Evolutionary conservation across 2,113 vertebrate species (phyloP).

Genomic region (Axis porcinus): DNA sequence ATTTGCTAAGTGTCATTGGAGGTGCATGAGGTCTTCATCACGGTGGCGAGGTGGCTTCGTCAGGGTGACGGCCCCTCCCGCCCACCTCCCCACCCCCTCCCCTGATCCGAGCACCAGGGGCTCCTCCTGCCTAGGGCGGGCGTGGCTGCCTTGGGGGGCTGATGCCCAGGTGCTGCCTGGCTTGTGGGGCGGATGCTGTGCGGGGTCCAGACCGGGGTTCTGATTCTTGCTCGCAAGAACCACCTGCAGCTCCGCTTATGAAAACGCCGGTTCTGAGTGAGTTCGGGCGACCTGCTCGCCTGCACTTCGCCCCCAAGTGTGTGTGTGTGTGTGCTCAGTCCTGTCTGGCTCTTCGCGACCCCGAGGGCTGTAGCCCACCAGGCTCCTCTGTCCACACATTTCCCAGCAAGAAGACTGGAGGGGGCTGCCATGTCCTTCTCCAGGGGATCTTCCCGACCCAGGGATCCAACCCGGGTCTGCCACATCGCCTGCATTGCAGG

Average conservation of each 20-base stretch:
- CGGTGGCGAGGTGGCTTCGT: conserved; percentile 75
- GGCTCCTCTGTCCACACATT: neutral
- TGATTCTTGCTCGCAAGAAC: neutral
- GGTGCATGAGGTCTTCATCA: conserved; percentile 78
- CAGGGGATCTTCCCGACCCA: neutral
- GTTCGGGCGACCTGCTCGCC: neutral
- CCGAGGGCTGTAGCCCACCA: neutral
- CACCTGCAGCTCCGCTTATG: accelerated
- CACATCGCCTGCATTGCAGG: neutral
- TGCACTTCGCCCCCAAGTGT: accelerated
- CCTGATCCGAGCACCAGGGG: neutral
- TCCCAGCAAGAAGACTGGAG: neutral
- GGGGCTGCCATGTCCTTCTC: neutral
- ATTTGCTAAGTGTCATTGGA: conserved; percentile 80
- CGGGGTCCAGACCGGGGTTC: neutral
- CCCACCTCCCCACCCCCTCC: neutral
- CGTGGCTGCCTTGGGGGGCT: neutral
- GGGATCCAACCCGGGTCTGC: neutral
- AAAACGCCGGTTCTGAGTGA: neutral
- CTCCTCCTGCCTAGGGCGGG: conserved; percentile 43
- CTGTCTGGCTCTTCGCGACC: no score
- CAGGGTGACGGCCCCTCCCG: conserved; percentile 68
- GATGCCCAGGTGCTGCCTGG: no score
- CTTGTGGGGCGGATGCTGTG: accelerated
- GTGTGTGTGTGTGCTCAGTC: neutral